Evolutionary conservation across 2,113 vertebrate genomes (phyloP).

Genomic region (Gorilla gorilla): DNA sequence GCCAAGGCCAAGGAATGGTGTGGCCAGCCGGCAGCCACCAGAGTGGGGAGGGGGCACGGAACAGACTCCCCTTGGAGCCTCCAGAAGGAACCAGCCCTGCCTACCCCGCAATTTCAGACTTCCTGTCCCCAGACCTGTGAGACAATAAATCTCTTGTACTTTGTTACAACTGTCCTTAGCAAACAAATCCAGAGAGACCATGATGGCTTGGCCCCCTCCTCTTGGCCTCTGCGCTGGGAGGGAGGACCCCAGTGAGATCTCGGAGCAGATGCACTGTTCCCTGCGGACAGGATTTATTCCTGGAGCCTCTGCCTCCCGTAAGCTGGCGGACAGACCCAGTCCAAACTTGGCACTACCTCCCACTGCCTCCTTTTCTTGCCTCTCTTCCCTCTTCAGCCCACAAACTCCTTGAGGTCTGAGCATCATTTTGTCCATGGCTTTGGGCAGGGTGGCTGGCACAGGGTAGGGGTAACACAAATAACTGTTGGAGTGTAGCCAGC

Average conservation of each 20-base stretch:
- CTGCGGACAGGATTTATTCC: not conserved
- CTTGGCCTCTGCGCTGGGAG: not conserved
- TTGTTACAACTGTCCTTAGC: too few relatives aligned
- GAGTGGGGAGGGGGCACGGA: not conserved
- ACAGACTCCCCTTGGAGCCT: not conserved
- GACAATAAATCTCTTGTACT: not conserved
- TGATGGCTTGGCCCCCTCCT: fast-evolving
- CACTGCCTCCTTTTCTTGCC: not conserved
- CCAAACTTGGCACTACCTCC: fast-evolving
- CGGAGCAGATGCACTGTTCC: fast-evolving
- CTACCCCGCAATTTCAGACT: not conserved
- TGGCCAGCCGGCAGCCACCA: fast-evolving
- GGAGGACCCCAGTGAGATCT: not conserved
- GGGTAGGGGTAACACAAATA: not conserved
- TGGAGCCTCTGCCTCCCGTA: fast-evolving
- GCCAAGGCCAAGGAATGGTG: too few relatives aligned
- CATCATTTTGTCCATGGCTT: too few relatives aligned
- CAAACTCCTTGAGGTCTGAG: not conserved
- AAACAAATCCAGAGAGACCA: not conserved
- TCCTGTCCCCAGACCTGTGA: not conserved
- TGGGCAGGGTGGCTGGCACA: not conserved
- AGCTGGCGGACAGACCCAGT: fast-evolving
- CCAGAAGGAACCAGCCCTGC: not conserved
- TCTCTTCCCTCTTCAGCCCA: not conserved
- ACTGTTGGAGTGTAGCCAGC: not conserved